Base-by-base conservation (phyloP, 2,113 vertebrate genomes). In the Ursus arctos region DNA sequence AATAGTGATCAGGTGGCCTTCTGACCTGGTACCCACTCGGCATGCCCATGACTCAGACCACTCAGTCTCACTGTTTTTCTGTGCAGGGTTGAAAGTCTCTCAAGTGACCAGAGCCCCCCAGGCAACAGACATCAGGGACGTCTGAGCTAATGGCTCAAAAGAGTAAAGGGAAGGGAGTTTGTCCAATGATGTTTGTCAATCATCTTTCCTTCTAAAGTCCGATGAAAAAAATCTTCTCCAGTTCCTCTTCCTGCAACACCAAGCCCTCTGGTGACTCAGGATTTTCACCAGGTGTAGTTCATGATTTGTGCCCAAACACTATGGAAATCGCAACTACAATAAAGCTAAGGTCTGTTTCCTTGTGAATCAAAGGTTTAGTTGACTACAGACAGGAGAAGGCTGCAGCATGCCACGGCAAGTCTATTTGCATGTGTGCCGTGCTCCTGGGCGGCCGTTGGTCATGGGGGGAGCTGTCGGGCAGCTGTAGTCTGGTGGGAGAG, bases 301-400 rank as follows among this genome's bases (percentile, higher is more conserved):
- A 61, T 76, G 85, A 24, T 47, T n/a, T 79, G 43, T 93, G 67
- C 55, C 40, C 43, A 96, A 88, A 92, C 18, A 47, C 76, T 59
- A 83, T 36, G 36, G 90, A 97, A 96, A 96, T 43, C 51, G 1
- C 28, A 79, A 57, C 72, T 93, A 85, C 57, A 94, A 81, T 92
- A 96, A 96, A 96, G 69, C 53, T 80, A 53, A 84, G 36, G 22
- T 95, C 81, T 91, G 92, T 74, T 98, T 97, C 96, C 82, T 43
- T 72, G 85, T 97, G 94, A 97, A 76, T 59, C 94, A 92, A 51
- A 98, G 61, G 19, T 92, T 92, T 61, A 18, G n/a, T 95, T 96
- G 81, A 53, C 18, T 83, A 83, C 90, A 53, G 31, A 97, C 91
- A 85, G 57, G 57, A 95, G 91, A 96, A 92, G 51, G 7, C n/a